Conservation (phyloP, 2,797 vertebrate species). For the Alfaro cultratus region DNA sequence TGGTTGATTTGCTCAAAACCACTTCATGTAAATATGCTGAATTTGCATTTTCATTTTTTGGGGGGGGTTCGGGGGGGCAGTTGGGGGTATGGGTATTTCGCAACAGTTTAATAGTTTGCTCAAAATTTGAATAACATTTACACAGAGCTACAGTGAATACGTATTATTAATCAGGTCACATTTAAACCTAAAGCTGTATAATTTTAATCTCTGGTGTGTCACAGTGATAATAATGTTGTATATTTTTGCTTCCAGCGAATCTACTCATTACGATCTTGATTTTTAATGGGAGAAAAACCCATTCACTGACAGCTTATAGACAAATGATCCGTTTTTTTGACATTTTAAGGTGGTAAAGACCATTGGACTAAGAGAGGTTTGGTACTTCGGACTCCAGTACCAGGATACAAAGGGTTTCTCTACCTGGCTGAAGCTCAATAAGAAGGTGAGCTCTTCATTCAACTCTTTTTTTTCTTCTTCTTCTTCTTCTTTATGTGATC, state of each 20-base stretch:
- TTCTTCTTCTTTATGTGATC: not conserved
- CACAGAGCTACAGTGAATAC: not conserved
- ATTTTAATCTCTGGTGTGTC: not conserved
- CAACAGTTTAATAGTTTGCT: not conserved
- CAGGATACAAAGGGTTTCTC: constrained; percentile 98
- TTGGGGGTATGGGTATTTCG: too few relatives aligned
- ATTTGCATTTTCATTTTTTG: not conserved
- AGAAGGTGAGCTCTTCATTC: constrained; percentile 85
- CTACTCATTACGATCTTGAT: not conserved
- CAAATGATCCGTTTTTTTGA: not conserved
- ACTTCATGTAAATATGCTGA: too few relatives aligned
- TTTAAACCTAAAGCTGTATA: not conserved
- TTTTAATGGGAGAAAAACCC: not conserved
- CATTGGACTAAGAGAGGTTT: constrained; percentile 95
- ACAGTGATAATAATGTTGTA: not conserved
- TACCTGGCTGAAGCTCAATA: constrained; percentile 98
- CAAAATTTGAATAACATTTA: not conserved
- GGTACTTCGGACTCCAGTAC: constrained; percentile 99
- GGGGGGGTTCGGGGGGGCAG: too few relatives aligned
- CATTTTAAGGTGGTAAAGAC: constrained; percentile 93
- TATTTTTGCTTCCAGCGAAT: not conserved
- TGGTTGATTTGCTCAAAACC: too few relatives aligned
- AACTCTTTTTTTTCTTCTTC: constrained; percentile 12
- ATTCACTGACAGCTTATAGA: not conserved
- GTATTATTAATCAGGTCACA: not conserved